These are phyloP conservation scores for Botia kubotai DNA, from an alignment of 2,797 vertebrate genomes.

Conservation along the genomic window DNA sequence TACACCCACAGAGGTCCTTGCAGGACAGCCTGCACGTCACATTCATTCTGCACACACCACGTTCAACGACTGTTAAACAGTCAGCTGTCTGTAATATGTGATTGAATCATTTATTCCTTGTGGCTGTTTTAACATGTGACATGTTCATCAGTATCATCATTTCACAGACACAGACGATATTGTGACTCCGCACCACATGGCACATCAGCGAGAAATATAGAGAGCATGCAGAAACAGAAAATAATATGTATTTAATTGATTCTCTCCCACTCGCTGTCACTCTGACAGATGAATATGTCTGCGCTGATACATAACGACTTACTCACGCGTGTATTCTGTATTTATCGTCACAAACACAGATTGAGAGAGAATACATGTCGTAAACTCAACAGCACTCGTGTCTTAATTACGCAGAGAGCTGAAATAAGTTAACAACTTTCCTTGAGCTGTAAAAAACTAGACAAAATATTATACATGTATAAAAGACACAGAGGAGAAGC, in stretches of 20 bases:
- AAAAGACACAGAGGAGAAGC: neutral
- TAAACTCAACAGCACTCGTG: neutral
- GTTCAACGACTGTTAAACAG: neutral
- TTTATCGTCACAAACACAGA: slow-evolving; percentile 46
- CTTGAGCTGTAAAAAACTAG: neutral
- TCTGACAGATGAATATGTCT: slow-evolving; percentile 74
- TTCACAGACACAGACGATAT: slow-evolving; percentile 17
- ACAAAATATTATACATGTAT: neutral
- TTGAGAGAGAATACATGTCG: slow-evolving; percentile 1
- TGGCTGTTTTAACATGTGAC: slow-evolving; percentile 8
- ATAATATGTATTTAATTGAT: slow-evolving; percentile 71
- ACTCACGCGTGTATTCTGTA: slow-evolving; percentile 50
- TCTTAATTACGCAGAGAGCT: neutral
- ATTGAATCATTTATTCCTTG: slow-evolving; percentile 14
- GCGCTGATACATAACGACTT: slow-evolving; percentile 70
- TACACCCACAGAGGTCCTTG: slow-evolving; percentile 48
- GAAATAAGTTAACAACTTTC: neutral
- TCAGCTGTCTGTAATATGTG: slow-evolving; percentile 13
- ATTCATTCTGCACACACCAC: neutral
- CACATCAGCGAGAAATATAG: slow-evolving; percentile 13
- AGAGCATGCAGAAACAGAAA: slow-evolving; percentile 46
- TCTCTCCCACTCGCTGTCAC: slow-evolving; percentile 73
- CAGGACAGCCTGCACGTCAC: slow-evolving; percentile 19
- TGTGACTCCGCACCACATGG: neutral
- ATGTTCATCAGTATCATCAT: neutral